Base-by-base conservation (phyloP, 1,140 invertebrate species). In the Mycetomoellerius zeteki region DNA sequence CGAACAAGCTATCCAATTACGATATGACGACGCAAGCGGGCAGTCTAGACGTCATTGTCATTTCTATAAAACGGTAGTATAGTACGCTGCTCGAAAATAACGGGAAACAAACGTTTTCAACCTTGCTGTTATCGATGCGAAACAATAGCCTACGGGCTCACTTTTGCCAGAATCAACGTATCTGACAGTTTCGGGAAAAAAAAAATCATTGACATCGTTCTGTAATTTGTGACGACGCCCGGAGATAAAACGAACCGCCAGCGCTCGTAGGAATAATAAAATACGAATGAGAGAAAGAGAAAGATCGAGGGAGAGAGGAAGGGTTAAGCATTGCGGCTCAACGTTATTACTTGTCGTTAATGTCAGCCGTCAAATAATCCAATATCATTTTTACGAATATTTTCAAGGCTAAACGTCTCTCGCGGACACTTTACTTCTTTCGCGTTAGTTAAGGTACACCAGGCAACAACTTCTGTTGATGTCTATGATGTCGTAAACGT, bases 401-500 rank as follows among this genome's bases (percentile, higher is more conserved):
- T 33, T 43, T 60, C 82, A 76, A 76, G 82, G 58, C 73, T 78
- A 27, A 27, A 65, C 72, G 62, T 56, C 58, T 69, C 37, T 47
- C 37, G 19, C 30, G 33, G 72, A 76, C 82, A 47, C 21, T 76
- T 78, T 78, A 47, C 82, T 43, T 65, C 37, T 78, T 58, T 52
- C 37, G 21, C 33, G 16, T 64, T 33, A 52, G 82, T 78, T 65
- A 78, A 77, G n/a, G 82, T 27, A 19, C 43, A 24, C 64, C 58
- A 14, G 21, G 47, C 62, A 43, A 78, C 62, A 52, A 78, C 30
- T 77, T 64, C 24, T 64, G 73, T 14, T 3, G 43, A 85, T 76
- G 82, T 85, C 82, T 85, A 85, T 77, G 73, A 58, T 69, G 69
- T 82, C 75, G 80, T 89, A 89, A 89, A 89, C 16, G 81, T 89